Base-by-base conservation (phyloP, 92 coral and sea anemone genomes). In the Actinostola sp. region DNA sequence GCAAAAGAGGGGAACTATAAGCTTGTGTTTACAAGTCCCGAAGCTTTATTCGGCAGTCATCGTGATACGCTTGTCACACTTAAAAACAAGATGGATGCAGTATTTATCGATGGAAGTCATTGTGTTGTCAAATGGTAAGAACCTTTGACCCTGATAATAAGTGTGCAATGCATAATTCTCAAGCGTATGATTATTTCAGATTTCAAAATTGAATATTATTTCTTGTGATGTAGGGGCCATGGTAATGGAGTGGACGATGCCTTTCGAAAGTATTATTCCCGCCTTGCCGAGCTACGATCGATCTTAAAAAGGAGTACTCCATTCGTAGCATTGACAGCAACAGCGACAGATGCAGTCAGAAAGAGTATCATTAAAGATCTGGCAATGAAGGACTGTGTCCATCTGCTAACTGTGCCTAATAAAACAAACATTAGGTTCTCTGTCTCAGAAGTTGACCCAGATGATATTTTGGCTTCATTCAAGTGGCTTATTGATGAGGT, bases 51-150 rank as follows among this genome's bases (percentile, higher is more conserved):
- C 4, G 64, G 63, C 30, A 63, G 56, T 64, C 41, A 78, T 19
- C 66, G 78, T 39, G 45, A 7, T 39, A 39, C 45, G 7, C 8
- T 39, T 7, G 8, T 11, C n/a, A 5, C 56, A 49, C 24, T 49
- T 4, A 49, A 12, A 49, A 49, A n/a, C 5, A 11, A 49, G 5
- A 49, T 49, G n/a, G n/a, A 49, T 49, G 24, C 24, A 8, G 24
- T 49, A 49, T 49, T 11, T 49, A 54, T 85, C 42, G 78, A 85
- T 46, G 86, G 72, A 62, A 69, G 83, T 70, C 87, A 82, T 34
- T 82, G 87, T 34, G 36, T 84, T 68, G 80, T 80, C n/a, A 84
- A 84, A 72, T 84, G 89, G 89, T 84, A 74, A 84, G 85, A 10
- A 34, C 1, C 2, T 31, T 8, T 31, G 12, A 15, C 50, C 23